Base-by-base conservation (phyloP, 2,888 invertebrate species). In the Mythimna pallens region DNA sequence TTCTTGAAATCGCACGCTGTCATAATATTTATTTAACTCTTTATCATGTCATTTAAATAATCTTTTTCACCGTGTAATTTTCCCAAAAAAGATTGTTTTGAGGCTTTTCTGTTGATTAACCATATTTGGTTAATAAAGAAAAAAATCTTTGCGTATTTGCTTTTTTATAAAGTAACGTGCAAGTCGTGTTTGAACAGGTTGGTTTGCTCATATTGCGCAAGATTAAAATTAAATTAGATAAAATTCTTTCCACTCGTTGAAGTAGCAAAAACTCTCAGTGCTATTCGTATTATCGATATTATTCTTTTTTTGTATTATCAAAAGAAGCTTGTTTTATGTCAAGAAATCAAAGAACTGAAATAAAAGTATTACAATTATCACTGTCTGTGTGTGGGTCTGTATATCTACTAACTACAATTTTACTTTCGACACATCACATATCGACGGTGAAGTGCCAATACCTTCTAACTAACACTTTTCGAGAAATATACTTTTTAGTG, bases 11-110 rank as follows among this genome's bases (percentile, higher is more conserved):
- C 81, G 52, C 72, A 74, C 76, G 81, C 72, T 83, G 79, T 85
- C 79, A 86, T 76, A 86, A 84, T 77, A 87, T 79, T 85, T 76
- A 67, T 65, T 62, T 47, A n/a, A 52, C 6, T 47, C n/a, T 52
- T 70, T 72, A 70, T 75, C 66, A 17, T 43, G 58, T 59, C 25
- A 50, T 50, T 12, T 40, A 62, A 65, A 65, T 65, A 66, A 71
- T 78, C 63, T 67, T 65, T 55, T 54, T 40, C 25, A 62, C 36
- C 50, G 34, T 52, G 67, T 70, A 78, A 57, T 80, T 76, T 83
- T 62, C 55, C 68, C 9, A 17, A 65, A 70, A 36, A 25, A 69
- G 9, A 50, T 30, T 34, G 10, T 66, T 76, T 75, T 58, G 70
- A 10, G 20, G 69, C 34, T 63, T 63, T 52, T 43, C n/a, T 63